These are phyloP conservation scores for Arbacia lixula DNA, from an alignment of 53 echinoderm and acorn worm species.

Conservation along the genomic window DNA sequence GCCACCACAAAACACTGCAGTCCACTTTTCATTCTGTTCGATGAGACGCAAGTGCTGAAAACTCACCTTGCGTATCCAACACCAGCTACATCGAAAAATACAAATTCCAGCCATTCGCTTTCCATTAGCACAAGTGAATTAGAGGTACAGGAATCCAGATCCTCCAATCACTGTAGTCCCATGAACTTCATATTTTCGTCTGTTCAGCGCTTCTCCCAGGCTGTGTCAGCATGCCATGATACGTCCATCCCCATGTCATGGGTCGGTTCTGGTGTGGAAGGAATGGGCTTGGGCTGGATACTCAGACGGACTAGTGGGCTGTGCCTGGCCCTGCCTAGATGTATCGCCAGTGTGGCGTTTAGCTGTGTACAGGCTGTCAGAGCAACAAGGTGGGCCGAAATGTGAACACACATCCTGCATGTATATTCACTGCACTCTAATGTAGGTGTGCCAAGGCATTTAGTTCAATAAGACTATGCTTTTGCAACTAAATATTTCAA, in stretches of 20 bases:
- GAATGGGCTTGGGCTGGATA: not conserved
- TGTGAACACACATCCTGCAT: not conserved
- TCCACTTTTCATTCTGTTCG: conserved; percentile 27
- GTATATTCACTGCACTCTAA: too few species aligned
- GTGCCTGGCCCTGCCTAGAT: not conserved
- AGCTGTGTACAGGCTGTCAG: not conserved
- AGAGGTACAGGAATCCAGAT: not conserved
- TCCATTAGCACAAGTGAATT: too few species aligned
- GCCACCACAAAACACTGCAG: too few species aligned
- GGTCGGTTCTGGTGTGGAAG: not conserved
- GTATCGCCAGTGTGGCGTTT: not conserved
- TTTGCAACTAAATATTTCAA: too few species aligned
- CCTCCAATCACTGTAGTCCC: not conserved
- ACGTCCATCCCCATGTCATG: not conserved
- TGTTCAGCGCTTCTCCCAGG: conserved; percentile 5
- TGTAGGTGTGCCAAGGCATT: too few species aligned
- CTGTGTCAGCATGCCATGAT: not conserved
- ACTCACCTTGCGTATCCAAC: not conserved
- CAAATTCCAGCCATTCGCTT: too few species aligned
- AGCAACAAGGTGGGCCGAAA: conserved; percentile 17
- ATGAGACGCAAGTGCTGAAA: not conserved
- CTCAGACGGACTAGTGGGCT: not conserved
- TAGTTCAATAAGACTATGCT: too few species aligned
- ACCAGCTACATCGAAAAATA: too few species aligned
- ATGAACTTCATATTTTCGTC: conserved; percentile 15